A percentile compares a stretch with the other conserved stretches of the same genome.
Conservation (phyloP, 2,113 vertebrate genomes). For the Apus apus region DNA sequence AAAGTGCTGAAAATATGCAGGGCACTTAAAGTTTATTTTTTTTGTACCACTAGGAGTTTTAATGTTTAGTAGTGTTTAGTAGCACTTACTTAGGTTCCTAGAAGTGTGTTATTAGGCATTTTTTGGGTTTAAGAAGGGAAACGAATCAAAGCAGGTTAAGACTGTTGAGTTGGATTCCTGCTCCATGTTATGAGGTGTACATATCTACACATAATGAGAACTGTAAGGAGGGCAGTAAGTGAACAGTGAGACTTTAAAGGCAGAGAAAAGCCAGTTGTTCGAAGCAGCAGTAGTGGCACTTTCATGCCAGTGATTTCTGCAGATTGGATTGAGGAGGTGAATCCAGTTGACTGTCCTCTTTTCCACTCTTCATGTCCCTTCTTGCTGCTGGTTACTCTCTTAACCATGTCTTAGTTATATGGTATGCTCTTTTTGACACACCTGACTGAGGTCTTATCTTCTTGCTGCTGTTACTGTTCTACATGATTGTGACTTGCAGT, state of each 20-base stretch:
- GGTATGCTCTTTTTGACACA: background rate
- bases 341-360: background rate
- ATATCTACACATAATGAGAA: background rate
- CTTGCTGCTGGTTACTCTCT: background rate
- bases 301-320: background rate
- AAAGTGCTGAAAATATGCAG: background rate
- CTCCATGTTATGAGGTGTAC: background rate
- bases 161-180: background rate
- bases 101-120: background rate
- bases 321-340: background rate
- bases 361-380: background rate
- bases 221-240: background rate
- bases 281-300: background rate
- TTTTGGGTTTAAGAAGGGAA: background rate
- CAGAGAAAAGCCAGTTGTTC: background rate
- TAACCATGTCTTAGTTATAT: background rate
- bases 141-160: background rate
- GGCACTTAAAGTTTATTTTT: background rate
- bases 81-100: background rate
- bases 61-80: background rate
- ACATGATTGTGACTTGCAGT: accelerated
- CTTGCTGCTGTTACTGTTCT: background rate
- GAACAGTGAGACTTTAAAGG: background rate
- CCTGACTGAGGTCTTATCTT: background rate
- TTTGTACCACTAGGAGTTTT: background rate